Evolutionary conservation across 2,113 vertebrate genomes (phyloP).

Genomic region (Acanthisitta chloris): DNA sequence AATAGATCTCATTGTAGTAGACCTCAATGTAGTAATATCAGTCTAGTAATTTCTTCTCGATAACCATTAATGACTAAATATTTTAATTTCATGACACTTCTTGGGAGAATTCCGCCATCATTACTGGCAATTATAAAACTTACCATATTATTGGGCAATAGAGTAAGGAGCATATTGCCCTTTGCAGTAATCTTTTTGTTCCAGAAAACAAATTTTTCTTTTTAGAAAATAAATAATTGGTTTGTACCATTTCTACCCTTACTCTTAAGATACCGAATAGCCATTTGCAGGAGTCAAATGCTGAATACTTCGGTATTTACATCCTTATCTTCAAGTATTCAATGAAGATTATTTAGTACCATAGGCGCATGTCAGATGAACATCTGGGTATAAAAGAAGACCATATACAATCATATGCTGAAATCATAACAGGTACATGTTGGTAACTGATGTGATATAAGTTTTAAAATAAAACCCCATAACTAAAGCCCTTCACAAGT

Average conservation of each 20-base stretch:
- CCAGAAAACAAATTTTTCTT: background rate
- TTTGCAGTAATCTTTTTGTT: background rate
- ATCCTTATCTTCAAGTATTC: background rate
- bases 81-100: background rate
- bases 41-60: background rate
- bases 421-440: background rate
- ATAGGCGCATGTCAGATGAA: background rate
- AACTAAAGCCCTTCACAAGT: background rate
- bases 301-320: background rate
- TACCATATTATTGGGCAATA: background rate
- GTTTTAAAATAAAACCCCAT: background rate
- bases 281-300: background rate
- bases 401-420: background rate
- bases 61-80: background rate
- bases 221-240: background rate
- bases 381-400: background rate
- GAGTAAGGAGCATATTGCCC: background rate
- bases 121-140: background rate
- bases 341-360: background rate
- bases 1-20: background rate
- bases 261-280: background rate
- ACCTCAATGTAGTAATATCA: too few relatives aligned
- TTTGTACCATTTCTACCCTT: background rate
- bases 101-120: background rate
- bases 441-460: background rate